Percentiles rank a stretch among this genome's conserved stretches.
Conservation (phyloP, 2,888 invertebrate genomes). For the Crossocerus cetratus region DNA sequence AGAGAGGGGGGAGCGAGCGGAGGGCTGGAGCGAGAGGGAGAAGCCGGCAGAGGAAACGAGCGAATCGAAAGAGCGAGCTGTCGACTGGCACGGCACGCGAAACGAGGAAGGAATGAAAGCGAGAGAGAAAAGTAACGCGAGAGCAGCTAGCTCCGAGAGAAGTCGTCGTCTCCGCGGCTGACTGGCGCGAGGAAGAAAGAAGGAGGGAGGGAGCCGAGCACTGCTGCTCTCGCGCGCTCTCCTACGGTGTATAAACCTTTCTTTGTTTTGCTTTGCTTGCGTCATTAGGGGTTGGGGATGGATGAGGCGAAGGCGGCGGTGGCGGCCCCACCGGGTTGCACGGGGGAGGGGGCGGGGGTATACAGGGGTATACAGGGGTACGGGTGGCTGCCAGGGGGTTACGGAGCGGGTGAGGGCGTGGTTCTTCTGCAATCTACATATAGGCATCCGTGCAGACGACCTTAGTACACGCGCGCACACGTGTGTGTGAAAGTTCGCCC, state of each 20-base stretch:
- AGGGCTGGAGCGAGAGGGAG: slow-evolving; percentile 18
- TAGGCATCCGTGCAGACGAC: slow-evolving; percentile 66
- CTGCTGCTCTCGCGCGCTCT: slow-evolving; percentile 52
- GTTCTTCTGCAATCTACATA: slow-evolving; percentile 73
- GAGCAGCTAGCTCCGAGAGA: slow-evolving; percentile 16
- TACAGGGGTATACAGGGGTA: slow-evolving; percentile 11
- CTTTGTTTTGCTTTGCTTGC: slow-evolving; percentile 80
- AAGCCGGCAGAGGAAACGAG: slow-evolving; percentile 15
- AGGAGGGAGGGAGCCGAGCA: slow-evolving; percentile 31
- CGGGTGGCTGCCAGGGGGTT: slow-evolving; percentile 11
- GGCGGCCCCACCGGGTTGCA: not conserved
- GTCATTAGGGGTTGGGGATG: slow-evolving; percentile 78
- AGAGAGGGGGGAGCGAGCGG: slow-evolving; percentile 39
- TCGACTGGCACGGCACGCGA: slow-evolving; percentile 18
- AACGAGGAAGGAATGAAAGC: slow-evolving; percentile 33
- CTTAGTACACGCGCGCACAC: slow-evolving; percentile 52
- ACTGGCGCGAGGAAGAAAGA: slow-evolving; percentile 26
- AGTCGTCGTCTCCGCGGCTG: not conserved
- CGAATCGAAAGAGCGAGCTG: slow-evolving; percentile 40
- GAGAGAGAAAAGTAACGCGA: slow-evolving; percentile 25
- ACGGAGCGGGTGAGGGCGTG: slow-evolving; percentile 71
- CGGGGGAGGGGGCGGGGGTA: slow-evolving; percentile 49
- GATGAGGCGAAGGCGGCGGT: slow-evolving; percentile 57
- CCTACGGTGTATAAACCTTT: slow-evolving; percentile 76
- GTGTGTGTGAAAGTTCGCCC: slow-evolving; percentile 45